Evolutionary conservation across 2,888 invertebrate species (phyloP), one percentile per base, ranked within the genome.

Genomic region (Andrena marginata): DNA sequence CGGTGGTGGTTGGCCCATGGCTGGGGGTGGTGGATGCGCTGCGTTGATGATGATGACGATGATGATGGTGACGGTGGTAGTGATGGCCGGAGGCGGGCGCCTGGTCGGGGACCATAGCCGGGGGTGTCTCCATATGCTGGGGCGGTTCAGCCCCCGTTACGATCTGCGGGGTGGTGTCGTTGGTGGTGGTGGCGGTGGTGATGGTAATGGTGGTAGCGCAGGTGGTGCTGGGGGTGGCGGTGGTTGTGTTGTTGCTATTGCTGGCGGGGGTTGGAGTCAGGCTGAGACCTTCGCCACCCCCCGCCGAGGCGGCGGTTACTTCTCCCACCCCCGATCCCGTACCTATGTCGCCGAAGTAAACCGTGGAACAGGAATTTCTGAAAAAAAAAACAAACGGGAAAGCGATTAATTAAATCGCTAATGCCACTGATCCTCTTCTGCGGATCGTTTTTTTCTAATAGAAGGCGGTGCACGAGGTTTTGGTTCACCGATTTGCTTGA

Each of bases 271-370:
- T 82, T 82, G 84, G 85, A 83, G 88, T 80, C 81, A 85, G 84
- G 80, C 84, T 83, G 86, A 91, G 85, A 79, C 84, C 86, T 79
- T 91, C 86, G 72, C 87, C 91, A 86, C 83, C 88, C 82, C 89
- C 90, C 83, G 88, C 87, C 89, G 89, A 85, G 81, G 82, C 85
- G 80, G 74, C 65, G 79, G 83, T 83, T 84, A 90, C 82, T 75
- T 91, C 90, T 79, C 86, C 90, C 83, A 90, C 89, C 87, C 90
- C 91, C 84, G 90, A 85, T 69, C 89, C 90, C 85, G 90, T 81
- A 76, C 90, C 91, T 85, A 92, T 89, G 80, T 91, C 92, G 83
- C 90, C 91, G 80, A 93, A 94, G 86, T 93, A 93, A 74, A 92
- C 91, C 83, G 91, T 87, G 62, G 92, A 85, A 85, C 92, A 92